These are phyloP conservation scores for Sturnus vulgaris DNA, from an alignment of 2,113 vertebrate species.

Conservation along the genomic window DNA sequence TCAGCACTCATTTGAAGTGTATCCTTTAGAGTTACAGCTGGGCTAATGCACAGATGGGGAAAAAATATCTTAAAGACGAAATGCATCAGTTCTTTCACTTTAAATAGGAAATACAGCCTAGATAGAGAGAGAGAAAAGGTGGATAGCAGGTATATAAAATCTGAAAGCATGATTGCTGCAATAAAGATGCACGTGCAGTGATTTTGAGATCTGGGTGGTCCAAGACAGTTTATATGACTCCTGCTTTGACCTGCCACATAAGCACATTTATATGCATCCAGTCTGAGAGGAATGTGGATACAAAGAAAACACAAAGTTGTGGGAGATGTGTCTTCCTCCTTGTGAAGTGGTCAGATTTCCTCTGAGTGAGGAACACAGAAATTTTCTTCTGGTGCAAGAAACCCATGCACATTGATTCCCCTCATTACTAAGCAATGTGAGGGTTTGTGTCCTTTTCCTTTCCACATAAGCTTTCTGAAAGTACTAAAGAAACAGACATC, in stretches of 20 bases:
- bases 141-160: not conserved
- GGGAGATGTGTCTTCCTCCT: not conserved
- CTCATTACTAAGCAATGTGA: not conserved
- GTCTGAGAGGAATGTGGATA: accelerated
- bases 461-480: not conserved
- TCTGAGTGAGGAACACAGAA: not conserved
- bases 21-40: not conserved
- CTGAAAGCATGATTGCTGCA: not conserved
- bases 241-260: not conserved
- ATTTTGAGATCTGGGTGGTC: not conserved
- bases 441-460: not conserved
- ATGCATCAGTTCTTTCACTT: not conserved
- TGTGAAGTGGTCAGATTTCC: not conserved
- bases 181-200: not conserved
- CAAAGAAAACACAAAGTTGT: not conserved
- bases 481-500: not conserved
- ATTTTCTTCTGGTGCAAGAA: not conserved
- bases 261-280: not conserved
- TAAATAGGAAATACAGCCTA: not conserved
- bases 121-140: not conserved
- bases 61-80: not conserved
- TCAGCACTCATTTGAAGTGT: not conserved
- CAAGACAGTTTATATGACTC: not conserved
- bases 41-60: not conserved
- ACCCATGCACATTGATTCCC: not conserved